Conservation (phyloP, 2,888 invertebrate genomes). For the Tetragonula carbonaria region DNA sequence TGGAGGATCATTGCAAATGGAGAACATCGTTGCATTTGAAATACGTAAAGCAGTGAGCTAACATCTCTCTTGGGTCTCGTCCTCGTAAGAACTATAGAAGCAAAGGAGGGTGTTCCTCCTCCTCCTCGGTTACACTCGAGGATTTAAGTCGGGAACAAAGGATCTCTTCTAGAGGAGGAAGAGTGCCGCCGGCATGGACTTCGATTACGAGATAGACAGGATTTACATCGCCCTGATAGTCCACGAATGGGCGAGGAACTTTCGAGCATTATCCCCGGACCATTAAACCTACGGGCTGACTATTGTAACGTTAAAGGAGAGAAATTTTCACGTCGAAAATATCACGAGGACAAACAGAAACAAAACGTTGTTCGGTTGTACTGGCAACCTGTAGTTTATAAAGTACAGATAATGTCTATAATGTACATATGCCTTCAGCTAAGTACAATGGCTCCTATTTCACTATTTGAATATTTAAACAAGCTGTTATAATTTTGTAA, state of each 20-base stretch:
- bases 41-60: constrained; percentile 62
- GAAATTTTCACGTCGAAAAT: constrained; percentile 20
- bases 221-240: constrained; percentile 69
- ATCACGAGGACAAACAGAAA: not conserved
- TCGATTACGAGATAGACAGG: constrained; percentile 72
- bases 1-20: not conserved
- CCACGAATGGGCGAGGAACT: constrained; percentile 57
- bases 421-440: no score
- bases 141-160: constrained; percentile 74
- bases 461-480: no score
- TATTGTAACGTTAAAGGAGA: constrained; percentile 31
- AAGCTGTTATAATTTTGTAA: no score
- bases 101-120: not conserved
- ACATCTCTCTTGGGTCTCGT: constrained; percentile 58
- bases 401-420: not conserved
- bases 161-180: constrained; percentile 58
- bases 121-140: constrained; percentile 70
- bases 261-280: constrained; percentile 63
- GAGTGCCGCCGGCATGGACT: constrained; percentile 65
- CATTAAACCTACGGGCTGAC: constrained; percentile 55
- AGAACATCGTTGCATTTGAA: constrained; percentile 35
- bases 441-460: no score
- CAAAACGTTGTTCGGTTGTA: not conserved
- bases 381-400: not conserved
- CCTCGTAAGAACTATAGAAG: constrained; percentile 49